A percentile compares a stretch with the other conserved stretches of the same genome.
phyloP scores from a whole-genome alignment of 2,797 vertebrate species.

The Catharus ustulatus region DNA sequence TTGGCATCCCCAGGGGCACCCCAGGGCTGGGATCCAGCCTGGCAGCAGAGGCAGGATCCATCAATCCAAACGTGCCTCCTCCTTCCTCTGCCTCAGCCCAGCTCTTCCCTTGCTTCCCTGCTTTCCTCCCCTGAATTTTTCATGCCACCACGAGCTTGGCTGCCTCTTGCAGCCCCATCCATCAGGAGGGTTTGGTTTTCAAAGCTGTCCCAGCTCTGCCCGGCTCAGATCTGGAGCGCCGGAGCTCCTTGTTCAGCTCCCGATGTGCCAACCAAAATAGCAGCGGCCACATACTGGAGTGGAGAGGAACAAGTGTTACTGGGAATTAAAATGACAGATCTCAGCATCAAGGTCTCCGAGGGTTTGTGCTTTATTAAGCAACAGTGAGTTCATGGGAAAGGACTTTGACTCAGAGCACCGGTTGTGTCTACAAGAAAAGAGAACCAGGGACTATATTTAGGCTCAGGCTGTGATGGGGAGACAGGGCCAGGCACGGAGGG shows the following conservation, averaged over 20 bases:
- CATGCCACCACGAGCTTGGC: background rate
- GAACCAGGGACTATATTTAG: conserved; percentile 28
- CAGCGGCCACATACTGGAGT: background rate
- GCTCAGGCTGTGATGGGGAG: background rate
- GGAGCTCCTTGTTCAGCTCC: background rate
- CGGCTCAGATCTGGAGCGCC: accelerated
- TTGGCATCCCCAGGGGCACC: background rate
- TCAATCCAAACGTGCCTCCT: accelerated
- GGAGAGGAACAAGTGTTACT: conserved; percentile 30
- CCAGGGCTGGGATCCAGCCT: background rate
- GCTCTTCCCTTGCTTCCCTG: background rate
- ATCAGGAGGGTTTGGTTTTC: background rate
- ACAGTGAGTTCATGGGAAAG: conserved; percentile 61
- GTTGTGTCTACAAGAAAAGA: conserved; percentile 20
- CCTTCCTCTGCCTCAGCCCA: background rate
- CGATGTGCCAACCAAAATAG: background rate
- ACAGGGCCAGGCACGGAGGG: background rate
- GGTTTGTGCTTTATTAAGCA: conserved; percentile 64
- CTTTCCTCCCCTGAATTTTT: background rate
- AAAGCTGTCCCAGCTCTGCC: background rate
- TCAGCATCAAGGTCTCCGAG: conserved; percentile 16
- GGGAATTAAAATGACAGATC: conserved; percentile 48
- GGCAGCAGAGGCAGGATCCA: background rate
- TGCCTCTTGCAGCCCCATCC: background rate
- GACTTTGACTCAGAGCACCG: conserved; percentile 34